phyloP scores from a whole-genome alignment of 2,113 vertebrate genomes.

The Dipodomys merriami region DNA sequence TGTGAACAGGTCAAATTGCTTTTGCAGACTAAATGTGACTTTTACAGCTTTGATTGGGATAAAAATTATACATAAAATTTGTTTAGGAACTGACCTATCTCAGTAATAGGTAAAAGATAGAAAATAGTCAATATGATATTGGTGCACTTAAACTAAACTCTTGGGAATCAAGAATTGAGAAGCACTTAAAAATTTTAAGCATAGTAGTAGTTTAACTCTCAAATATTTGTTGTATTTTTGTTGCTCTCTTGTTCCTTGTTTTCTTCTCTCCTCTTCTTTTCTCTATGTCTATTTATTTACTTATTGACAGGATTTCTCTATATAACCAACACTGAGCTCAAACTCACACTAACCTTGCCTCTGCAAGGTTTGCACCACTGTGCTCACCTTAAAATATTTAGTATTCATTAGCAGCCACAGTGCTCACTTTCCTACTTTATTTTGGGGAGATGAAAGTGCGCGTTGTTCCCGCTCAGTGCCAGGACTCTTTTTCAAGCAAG shows the following conservation, averaged over 20 bases:
- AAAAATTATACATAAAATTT: conserved; percentile 39
- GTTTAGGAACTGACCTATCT: conserved; percentile 22
- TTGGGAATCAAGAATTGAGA: background rate
- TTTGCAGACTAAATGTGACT: conserved; percentile 12
- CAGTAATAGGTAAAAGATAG: background rate
- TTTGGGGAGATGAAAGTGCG: too few relatives aligned
- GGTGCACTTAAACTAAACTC: background rate
- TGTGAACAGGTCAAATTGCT: conserved; percentile 32
- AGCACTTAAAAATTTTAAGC: background rate
- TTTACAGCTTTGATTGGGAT: background rate
- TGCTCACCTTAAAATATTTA: too few relatives aligned
- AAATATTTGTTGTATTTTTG: background rate
- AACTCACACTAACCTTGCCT: too few relatives aligned
- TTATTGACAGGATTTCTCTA: too few relatives aligned
- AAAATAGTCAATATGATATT: background rate
- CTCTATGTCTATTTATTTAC: background rate
- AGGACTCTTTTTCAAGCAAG: background rate
- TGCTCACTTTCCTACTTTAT: too few relatives aligned
- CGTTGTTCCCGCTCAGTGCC: accelerated
- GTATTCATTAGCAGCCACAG: too few relatives aligned
- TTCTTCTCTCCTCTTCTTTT: background rate
- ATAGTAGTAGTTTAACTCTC: background rate
- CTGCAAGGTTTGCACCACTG: too few relatives aligned
- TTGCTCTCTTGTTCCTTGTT: accelerated
- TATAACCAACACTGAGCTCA: too few relatives aligned